Evolutionary conservation across 2,113 vertebrate genomes (phyloP).

Genomic region (Cariama cristata): DNA sequence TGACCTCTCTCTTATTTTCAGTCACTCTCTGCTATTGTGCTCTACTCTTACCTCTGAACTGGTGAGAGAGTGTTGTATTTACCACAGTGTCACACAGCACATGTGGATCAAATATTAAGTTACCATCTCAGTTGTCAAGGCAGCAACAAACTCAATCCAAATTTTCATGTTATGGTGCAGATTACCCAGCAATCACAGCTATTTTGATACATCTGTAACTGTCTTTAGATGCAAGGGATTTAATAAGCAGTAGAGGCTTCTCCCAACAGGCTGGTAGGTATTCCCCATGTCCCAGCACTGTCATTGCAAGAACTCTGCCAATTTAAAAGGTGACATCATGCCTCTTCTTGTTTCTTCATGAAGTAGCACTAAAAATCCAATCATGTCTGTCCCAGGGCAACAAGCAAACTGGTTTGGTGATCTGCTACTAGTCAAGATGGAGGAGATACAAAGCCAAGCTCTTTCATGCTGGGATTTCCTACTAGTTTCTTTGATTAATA

Average conservation of each 20-base stretch:
- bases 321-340: background rate
- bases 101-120: background rate
- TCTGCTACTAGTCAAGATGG: background rate
- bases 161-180: background rate
- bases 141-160: background rate
- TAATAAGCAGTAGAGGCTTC: background rate
- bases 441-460: background rate
- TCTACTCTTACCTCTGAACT: background rate
- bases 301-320: background rate
- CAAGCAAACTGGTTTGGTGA: background rate
- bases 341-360: background rate
- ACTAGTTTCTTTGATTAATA: background rate
- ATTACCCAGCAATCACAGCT: background rate
- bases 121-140: background rate
- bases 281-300: background rate
- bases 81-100: background rate
- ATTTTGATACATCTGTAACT: background rate
- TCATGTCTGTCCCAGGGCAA: background rate
- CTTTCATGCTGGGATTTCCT: background rate
- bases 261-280: background rate
- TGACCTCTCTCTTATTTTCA: background rate
- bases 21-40: background rate
- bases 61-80: background rate
- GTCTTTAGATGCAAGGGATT: background rate
- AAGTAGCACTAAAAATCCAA: background rate